Base-by-base conservation (phyloP, 2,797 vertebrate genomes). In the Corythornis leucogaster region DNA sequence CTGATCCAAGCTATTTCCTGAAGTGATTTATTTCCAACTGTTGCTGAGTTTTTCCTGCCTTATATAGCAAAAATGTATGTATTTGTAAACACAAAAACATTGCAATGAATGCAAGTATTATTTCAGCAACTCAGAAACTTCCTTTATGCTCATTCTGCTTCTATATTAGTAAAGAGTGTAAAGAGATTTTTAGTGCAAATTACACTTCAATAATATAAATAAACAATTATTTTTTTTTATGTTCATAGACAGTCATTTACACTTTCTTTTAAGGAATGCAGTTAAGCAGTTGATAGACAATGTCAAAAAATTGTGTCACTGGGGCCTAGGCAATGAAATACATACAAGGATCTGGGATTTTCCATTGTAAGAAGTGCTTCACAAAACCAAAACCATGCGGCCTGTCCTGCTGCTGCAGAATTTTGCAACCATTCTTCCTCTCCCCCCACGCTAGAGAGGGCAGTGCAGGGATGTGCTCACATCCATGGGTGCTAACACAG, bases 111-210 rank as follows among this genome's bases (percentile, higher is more conserved):
- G 8, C 7, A 85, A 51, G 11, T 42, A 69, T 82, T 63, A 92
- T 78, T 93, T 90, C 78, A 85, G 57, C 46, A 91, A 54, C n/a
- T 89, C 61, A 68, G 71, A 91, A 83, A 74, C 24, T 40, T 40
- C 38, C 13, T 15, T 40, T 40, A 40, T 40, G 14, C 14, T 40
- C 38, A 74, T 25, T 79, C 35, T 84, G 33, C 61, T 88, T 63
- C 53, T 67, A n/a, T 85, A 78, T 64, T 46, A 59, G n/a, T 63
- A 78, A n/a, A 59, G 38, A 40, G 14, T 40, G 6, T 40, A 15
- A 38, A 40, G 38, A 40, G 38, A 40, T 40, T 40, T 40, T 92
- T 38, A 57, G 76, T 77, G 21, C 50, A 55, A 69, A 31, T 11
- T 83, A 51, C 26, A 74, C 40, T 90, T 61, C 8, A 58, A 40